phyloP scores from a whole-genome alignment of 2,888 invertebrate species.

The Margaritifera margaritifera region DNA sequence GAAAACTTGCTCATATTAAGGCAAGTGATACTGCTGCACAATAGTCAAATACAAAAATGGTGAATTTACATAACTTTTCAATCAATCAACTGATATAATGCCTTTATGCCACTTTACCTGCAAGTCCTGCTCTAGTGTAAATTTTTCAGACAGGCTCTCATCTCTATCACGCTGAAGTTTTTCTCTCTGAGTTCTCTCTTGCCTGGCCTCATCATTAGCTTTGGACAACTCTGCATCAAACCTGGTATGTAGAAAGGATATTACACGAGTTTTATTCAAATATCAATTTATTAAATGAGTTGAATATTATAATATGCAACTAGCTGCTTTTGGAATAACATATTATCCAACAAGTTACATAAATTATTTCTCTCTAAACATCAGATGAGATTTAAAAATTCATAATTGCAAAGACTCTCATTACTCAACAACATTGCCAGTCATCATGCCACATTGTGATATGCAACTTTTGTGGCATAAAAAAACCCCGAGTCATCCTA shows the following conservation, averaged over 20 bases:
- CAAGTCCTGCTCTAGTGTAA: conserved; percentile 87
- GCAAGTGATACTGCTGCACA: neutral
- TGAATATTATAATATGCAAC: no score
- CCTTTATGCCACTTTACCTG: conserved; percentile 46
- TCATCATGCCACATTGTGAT: no score
- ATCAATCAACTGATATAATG: neutral
- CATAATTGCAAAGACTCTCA: no score
- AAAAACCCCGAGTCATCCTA: no score
- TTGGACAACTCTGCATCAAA: conserved; percentile 90
- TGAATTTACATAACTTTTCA: neutral
- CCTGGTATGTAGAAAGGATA: conserved; percentile 67
- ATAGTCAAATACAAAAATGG: neutral
- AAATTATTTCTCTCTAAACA: no score
- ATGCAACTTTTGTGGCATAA: no score
- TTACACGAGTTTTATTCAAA: neutral
- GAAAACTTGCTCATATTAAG: conserved; percentile 1
- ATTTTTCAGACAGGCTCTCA: conserved; percentile 88
- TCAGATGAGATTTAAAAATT: no score
- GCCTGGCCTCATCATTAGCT: conserved; percentile 86
- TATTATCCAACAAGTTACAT: no score
- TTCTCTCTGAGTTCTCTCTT: conserved; percentile 86
- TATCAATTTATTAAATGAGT: neutral
- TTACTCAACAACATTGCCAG: no score
- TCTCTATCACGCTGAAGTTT: conserved; percentile 88
- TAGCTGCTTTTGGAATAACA: neutral